phyloP scores from a whole-genome alignment of 2,888 invertebrate genomes.

The Chloromyia formosa region DNA sequence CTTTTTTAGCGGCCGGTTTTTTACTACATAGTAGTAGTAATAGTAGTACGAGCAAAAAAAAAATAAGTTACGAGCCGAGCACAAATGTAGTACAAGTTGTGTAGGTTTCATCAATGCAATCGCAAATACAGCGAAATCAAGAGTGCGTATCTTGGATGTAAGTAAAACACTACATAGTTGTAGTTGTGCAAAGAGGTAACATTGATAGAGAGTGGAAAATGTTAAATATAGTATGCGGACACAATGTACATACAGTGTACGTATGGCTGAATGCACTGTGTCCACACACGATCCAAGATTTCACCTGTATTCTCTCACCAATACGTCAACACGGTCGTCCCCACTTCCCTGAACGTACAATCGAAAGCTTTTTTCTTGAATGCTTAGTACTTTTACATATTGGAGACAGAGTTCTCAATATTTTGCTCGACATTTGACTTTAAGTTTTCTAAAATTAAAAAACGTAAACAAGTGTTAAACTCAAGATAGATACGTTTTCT shows the following conservation, averaged over 20 bases:
- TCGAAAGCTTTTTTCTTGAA: background rate
- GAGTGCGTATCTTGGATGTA: conserved; percentile 17
- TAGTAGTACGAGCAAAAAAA: conserved; percentile 25
- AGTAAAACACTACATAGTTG: conserved; percentile 3
- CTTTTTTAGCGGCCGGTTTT: conserved; percentile 38
- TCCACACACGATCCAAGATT: background rate
- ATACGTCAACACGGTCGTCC: background rate
- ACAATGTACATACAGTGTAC: background rate
- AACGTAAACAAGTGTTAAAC: background rate
- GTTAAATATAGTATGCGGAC: conserved; percentile 5
- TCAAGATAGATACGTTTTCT: too few species aligned
- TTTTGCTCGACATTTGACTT: background rate
- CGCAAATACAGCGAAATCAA: background rate
- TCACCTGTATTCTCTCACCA: too few species aligned
- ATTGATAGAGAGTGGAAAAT: background rate
- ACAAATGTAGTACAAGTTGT: background rate
- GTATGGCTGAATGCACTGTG: conserved; percentile 1
- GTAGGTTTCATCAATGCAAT: background rate
- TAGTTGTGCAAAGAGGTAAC: background rate
- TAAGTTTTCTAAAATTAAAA: background rate
- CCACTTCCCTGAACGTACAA: background rate
- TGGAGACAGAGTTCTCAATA: too few species aligned
- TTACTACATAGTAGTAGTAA: conserved; percentile 40
- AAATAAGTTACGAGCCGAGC: background rate
- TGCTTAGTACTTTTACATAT: background rate